These are phyloP conservation scores for Etheostoma cragini DNA, from an alignment of 2,113 vertebrate species.

Conservation along the genomic window DNA sequence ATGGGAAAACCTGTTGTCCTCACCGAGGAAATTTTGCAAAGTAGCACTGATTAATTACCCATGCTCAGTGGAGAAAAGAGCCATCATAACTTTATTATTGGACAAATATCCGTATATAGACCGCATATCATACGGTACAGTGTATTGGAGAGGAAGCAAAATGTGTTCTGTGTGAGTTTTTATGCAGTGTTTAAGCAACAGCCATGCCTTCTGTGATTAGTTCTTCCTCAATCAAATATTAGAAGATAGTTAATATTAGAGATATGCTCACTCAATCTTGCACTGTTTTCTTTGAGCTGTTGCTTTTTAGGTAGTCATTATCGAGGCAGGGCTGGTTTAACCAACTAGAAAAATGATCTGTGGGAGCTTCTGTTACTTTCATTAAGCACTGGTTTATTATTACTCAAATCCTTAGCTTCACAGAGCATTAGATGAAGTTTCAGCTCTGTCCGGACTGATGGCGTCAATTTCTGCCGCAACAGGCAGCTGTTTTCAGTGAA, in stretches of 20 bases:
- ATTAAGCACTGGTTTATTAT: not conserved
- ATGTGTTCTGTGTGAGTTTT: not conserved
- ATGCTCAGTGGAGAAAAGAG: not conserved
- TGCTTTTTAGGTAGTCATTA: too few species aligned
- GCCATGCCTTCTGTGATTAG: not conserved
- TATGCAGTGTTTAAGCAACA: not conserved
- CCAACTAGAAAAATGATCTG: not conserved
- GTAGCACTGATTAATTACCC: not conserved
- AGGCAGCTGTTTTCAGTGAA: too few species aligned
- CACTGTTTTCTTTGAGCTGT: too few species aligned
- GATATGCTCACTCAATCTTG: too few species aligned
- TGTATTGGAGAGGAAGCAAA: not conserved
- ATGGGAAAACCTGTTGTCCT: not conserved
- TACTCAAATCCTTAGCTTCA: not conserved
- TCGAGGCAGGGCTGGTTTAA: too few species aligned
- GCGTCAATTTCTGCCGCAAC: too few species aligned
- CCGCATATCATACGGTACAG: too few species aligned
- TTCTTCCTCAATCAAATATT: not conserved
- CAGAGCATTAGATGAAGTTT: not conserved
- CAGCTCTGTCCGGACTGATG: not conserved
- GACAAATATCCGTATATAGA: too few species aligned
- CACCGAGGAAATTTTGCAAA: not conserved
- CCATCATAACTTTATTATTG: not conserved
- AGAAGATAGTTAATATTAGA: not conserved
- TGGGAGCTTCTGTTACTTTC: not conserved